Base-by-base conservation (phyloP, 2,888 invertebrate genomes). In the Rhagonycha fulva region DNA sequence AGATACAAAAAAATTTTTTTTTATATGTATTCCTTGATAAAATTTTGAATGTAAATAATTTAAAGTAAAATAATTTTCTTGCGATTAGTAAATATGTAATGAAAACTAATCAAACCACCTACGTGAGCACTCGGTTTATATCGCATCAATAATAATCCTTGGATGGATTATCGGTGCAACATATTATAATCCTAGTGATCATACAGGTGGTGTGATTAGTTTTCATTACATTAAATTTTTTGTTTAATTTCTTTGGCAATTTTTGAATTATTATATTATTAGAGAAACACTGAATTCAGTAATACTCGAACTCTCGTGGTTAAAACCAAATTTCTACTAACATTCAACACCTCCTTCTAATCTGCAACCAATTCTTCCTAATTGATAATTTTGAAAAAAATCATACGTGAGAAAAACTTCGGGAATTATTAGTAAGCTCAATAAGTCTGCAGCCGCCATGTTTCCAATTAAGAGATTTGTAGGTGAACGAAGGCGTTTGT, bases 281-380 rank as follows among this genome's bases (percentile, higher is more conserved):
- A 12, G 2, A 11, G 63, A 3, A 61, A 61, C 23, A 11, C 1
- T 62, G 19, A 72, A 14, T 12, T 28, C 2, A n/a, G 11, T 19
- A 1, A 19, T 19, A 19, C 19, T 19, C 19, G 19, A 19, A 19
- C 19, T 19, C 19, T 19, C 19, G 19, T 19, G 19, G 19, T 19
- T 19, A 23, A 9, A 10, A 62, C 23, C 28, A 14, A 30, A 62
- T 28, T 10, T 23, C 5, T 60, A 71, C 75, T 72, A 71, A 75
- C 94, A 92, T 89, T 95, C 94, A 47, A 94, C 84, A 82, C 94
- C 94, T 1, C 94, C 95, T 86, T 96, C 95, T 81, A 93, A 90
- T 80, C 92, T 91, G 85, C 96, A 96, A 9, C 95, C 94, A 74
- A 94, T 90, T 11, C 89, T 88, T 14, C 93, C 94, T 75, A 96